Evolutionary conservation across 2,113 vertebrate genomes (phyloP).

Genomic region (Morone saxatilis): DNA sequence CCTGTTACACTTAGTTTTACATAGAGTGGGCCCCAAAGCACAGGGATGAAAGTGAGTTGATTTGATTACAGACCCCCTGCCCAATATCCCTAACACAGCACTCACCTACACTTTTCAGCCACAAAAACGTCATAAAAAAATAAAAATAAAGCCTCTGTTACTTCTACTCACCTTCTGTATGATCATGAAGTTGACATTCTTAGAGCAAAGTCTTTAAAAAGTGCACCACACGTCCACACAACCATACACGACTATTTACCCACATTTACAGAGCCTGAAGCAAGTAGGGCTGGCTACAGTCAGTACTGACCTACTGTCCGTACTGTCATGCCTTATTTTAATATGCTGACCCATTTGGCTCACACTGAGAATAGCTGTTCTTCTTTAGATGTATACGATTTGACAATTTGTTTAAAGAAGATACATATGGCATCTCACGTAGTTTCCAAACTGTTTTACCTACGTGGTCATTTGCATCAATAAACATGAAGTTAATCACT

Average conservation of each 20-base stretch:
- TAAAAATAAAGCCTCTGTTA: too few species aligned
- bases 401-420: not conserved
- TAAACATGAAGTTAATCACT: not conserved
- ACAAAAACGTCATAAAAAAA: not conserved
- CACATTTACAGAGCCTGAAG: not conserved
- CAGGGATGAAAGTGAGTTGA: not conserved
- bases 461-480: not conserved
- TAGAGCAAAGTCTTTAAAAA: not conserved
- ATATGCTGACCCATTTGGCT: not conserved
- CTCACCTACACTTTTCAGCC: not conserved
- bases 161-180: too few species aligned
- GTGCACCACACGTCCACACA: not conserved
- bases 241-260: not conserved
- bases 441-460: not conserved
- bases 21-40: not conserved
- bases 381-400: not conserved
- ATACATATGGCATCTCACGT: not conserved
- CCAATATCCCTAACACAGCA: not conserved
- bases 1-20: not conserved
- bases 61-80: not conserved
- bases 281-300: not conserved
- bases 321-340: not conserved
- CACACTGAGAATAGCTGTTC: not conserved
- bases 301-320: not conserved
- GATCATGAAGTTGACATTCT: not conserved